Evolutionary conservation across 1,140 invertebrate genomes (phyloP).

Genomic region (Varroa destructor): DNA sequence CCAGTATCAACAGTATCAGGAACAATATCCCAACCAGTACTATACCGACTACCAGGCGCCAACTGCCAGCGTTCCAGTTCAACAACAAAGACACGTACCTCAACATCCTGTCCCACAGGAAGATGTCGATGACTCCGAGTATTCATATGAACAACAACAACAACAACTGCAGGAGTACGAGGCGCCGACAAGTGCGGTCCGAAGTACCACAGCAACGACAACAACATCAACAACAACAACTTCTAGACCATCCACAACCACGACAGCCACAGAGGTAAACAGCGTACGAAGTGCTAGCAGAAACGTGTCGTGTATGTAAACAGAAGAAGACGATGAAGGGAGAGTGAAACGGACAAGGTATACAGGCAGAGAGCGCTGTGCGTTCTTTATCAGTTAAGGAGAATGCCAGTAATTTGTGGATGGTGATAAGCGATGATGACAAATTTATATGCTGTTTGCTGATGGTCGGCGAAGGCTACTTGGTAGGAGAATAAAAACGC

Average conservation of each 20-base stretch:
- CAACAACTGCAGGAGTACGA: conserved; percentile 3
- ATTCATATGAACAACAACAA: not conserved
- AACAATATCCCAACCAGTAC: conserved; percentile 17
- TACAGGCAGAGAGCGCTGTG: too few relatives aligned
- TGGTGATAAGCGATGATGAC: too few relatives aligned
- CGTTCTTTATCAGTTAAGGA: too few relatives aligned
- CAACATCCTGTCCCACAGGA: conserved; percentile 18
- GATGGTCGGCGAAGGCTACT: too few relatives aligned
- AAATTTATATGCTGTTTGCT: too few relatives aligned
- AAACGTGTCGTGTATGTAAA: too few relatives aligned
- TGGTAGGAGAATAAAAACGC: too few relatives aligned
- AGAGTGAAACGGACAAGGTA: too few relatives aligned
- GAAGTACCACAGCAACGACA: not conserved
- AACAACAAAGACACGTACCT: conserved; percentile 23
- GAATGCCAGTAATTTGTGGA: too few relatives aligned
- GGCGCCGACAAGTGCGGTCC: conserved; percentile 1
- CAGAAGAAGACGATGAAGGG: too few relatives aligned
- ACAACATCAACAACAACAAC: conserved; percentile 22
- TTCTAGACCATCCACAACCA: not conserved
- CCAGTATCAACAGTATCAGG: conserved; percentile 18
- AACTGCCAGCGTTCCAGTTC: not conserved
- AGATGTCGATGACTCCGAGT: conserved; percentile 13
- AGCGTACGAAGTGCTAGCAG: too few relatives aligned
- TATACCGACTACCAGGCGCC: conserved; percentile 16
- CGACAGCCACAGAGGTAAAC: conserved; percentile 18